phyloP scores from a whole-genome alignment of 2,113 vertebrate species.

The Sinosuthora webbiana region DNA sequence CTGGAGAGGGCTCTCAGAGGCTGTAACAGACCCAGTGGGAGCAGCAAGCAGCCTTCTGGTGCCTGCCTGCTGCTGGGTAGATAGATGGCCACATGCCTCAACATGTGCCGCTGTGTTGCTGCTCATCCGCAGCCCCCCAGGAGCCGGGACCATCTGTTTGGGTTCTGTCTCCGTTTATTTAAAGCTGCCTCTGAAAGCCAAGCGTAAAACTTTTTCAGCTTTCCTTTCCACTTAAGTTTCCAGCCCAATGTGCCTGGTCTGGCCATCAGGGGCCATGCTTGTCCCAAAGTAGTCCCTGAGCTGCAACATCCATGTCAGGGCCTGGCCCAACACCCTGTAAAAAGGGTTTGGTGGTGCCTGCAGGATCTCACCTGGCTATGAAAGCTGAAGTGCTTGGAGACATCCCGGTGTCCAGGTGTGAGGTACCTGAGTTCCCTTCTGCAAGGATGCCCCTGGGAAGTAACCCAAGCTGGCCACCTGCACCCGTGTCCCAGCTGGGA shows the following conservation, averaged over 20 bases:
- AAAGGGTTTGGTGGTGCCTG: not conserved
- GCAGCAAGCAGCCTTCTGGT: not conserved
- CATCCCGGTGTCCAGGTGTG: not conserved
- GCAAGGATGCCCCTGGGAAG: accelerated
- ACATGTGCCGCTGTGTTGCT: not conserved
- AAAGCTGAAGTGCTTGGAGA: not conserved
- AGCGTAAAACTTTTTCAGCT: not conserved
- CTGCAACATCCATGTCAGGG: accelerated
- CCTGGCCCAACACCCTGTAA: not conserved
- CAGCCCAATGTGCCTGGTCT: not conserved
- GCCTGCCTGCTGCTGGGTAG: not conserved
- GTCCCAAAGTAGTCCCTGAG: not conserved
- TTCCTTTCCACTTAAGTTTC: not conserved
- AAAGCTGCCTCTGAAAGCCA: not conserved
- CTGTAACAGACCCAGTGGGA: not conserved
- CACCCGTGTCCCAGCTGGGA: accelerated
- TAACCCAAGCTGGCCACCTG: not conserved
- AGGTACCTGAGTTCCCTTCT: not conserved
- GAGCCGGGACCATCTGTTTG: not conserved
- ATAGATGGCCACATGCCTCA: not conserved
- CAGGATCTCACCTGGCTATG: not conserved
- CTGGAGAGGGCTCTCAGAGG: not conserved
- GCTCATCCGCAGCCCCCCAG: not conserved
- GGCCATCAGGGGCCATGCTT: accelerated
- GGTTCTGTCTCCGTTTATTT: not conserved